These are phyloP conservation scores for Uromys caudimaculatus DNA, from an alignment of 2,797 vertebrate genomes.

Conservation along the genomic window DNA sequence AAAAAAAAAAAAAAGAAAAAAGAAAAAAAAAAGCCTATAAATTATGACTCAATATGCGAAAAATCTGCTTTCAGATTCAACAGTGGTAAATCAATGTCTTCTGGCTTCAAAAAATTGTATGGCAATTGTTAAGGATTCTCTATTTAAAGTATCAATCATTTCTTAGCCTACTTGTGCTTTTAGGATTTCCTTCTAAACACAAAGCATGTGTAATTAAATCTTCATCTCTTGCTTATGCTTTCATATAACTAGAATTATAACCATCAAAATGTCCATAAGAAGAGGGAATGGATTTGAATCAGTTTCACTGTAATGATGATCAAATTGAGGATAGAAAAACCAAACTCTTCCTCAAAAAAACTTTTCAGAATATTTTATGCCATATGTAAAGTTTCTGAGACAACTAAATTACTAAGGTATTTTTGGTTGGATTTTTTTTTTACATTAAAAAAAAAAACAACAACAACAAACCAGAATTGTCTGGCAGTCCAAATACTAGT, in stretches of 20 bases:
- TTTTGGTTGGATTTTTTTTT: constrained; percentile 41
- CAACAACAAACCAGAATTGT: constrained; percentile 50
- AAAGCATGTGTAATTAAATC: constrained; percentile 34
- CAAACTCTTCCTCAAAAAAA: constrained; percentile 64
- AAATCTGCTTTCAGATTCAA: constrained; percentile 67
- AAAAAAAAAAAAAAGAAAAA: neutral
- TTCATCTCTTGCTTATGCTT: constrained; percentile 60
- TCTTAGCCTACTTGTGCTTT: constrained; percentile 54
- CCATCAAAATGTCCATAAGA: constrained; percentile 64
- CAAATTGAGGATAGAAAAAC: constrained; percentile 66
- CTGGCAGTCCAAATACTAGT: constrained; percentile 73
- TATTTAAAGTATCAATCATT: constrained; percentile 52
- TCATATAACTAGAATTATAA: constrained; percentile 63
- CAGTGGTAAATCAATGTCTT: constrained; percentile 56
- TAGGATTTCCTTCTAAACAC: constrained; percentile 44
- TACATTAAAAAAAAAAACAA: constrained; percentile 17
- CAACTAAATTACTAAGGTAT: constrained; percentile 75
- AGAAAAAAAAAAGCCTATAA: neutral
- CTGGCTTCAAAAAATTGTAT: constrained; percentile 48
- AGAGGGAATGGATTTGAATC: constrained; percentile 65
- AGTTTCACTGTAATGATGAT: constrained; percentile 59
- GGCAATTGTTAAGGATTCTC: constrained; percentile 55
- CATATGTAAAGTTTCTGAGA: constrained; percentile 75
- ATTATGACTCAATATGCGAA: constrained; percentile 71
- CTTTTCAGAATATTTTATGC: constrained; percentile 57